Percentiles rank a stretch among this genome's conserved stretches.
Evolutionary conservation across 2,797 vertebrate genomes (phyloP).

Genomic region (Capromys pilorides): DNA sequence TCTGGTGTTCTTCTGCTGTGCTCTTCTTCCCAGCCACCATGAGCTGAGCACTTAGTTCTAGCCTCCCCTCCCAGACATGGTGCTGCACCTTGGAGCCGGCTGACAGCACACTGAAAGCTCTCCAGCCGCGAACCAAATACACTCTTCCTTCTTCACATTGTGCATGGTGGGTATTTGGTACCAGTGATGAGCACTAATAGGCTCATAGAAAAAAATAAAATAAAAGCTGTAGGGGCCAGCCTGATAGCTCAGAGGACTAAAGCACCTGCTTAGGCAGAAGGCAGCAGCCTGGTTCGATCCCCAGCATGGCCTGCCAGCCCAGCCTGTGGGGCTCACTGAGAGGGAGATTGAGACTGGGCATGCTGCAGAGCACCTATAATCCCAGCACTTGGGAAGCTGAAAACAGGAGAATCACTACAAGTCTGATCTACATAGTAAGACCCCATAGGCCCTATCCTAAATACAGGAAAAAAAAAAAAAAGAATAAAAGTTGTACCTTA

Average conservation of each 20-base stretch:
- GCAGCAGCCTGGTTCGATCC: too few relatives aligned
- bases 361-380: too few relatives aligned
- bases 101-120: neutral
- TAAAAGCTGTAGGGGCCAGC: neutral
- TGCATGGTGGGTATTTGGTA: neutral
- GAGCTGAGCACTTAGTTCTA: neutral
- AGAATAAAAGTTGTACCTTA: constrained; percentile 1
- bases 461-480: neutral
- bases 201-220: neutral
- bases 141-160: neutral
- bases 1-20: neutral
- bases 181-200: neutral
- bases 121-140: neutral
- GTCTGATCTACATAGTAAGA: too few relatives aligned
- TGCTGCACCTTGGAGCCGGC: neutral
- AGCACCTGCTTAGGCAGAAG: too few relatives aligned
- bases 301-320: too few relatives aligned
- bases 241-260: too few relatives aligned
- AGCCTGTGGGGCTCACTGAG: too few relatives aligned
- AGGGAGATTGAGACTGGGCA: too few relatives aligned
- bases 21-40: neutral
- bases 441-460: too few relatives aligned
- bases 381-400: too few relatives aligned
- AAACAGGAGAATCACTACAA: too few relatives aligned
- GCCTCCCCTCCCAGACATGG: neutral